These are phyloP conservation scores for Boulengeromyrus knoepffleri DNA, from an alignment of 2,113 vertebrate species.

Conservation along the genomic window DNA sequence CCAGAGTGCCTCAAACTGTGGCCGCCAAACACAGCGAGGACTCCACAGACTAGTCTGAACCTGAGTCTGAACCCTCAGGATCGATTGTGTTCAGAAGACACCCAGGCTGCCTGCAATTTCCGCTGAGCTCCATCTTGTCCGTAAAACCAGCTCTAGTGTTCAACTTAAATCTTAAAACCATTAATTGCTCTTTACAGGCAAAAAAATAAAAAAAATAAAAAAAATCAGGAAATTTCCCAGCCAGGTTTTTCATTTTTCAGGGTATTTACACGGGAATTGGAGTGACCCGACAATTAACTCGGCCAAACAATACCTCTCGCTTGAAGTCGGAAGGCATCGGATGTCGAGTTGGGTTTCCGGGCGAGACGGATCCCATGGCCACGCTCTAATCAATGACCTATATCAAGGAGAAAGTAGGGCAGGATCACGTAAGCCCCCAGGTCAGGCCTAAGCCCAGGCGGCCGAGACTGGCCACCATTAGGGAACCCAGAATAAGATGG, in stretches of 20 bases:
- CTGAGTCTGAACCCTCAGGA: neutral
- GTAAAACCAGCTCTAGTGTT: neutral
- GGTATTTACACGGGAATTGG: neutral
- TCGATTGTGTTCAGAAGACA: neutral
- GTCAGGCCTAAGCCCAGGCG: conserved; percentile 32
- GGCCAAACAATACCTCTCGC: conserved; percentile 10
- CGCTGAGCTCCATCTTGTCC: neutral
- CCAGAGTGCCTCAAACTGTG: neutral
- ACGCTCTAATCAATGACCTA: conserved; percentile 40
- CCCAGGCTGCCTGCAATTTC: neutral
- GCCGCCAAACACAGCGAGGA: neutral
- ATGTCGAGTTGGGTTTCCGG: conserved; percentile 38
- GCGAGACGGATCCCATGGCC: conserved; percentile 22
- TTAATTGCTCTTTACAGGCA: neutral
- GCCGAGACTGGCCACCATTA: neutral
- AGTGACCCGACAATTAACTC: neutral
- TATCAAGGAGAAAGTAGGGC: conserved; percentile 35
- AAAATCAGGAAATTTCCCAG: neutral
- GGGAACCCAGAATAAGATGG: neutral
- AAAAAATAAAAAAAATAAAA: neutral
- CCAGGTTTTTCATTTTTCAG: neutral
- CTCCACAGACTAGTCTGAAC: neutral
- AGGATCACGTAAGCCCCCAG: conserved; percentile 19
- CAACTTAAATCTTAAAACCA: neutral
- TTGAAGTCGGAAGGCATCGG: conserved; percentile 28